These are phyloP conservation scores for Lucilia sericata DNA, from an alignment of 1,140 invertebrate species.

Conservation along the genomic window DNA sequence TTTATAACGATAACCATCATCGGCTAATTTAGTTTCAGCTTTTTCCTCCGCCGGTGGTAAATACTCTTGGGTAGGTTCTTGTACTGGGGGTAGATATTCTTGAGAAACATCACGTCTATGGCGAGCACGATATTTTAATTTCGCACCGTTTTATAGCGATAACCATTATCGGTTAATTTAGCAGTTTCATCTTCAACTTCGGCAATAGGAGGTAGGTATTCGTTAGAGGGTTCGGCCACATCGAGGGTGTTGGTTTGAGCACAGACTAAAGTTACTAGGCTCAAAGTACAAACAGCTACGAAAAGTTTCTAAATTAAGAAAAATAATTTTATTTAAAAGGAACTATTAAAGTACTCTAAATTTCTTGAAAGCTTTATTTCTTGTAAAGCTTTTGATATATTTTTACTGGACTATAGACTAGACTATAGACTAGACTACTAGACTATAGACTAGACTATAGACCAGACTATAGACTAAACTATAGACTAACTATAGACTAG, in stretches of 20 bases:
- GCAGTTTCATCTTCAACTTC: slow-evolving; percentile 57
- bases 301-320: neutral
- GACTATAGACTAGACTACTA: too few species aligned
- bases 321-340: too few species aligned
- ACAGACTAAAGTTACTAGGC: neutral
- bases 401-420: too few species aligned
- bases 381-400: too few species aligned
- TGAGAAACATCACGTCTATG: slow-evolving; percentile 61
- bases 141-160: slow-evolving; percentile 65
- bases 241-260: slow-evolving; percentile 23
- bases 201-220: slow-evolving; percentile 60
- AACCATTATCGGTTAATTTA: slow-evolving; percentile 61
- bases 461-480: too few species aligned
- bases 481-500: too few species aligned
- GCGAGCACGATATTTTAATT: slow-evolving; percentile 61
- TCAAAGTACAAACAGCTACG: neutral
- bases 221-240: slow-evolving; percentile 51
- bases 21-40: slow-evolving; percentile 56
- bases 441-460: too few species aligned
- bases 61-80: slow-evolving; percentile 57
- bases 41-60: slow-evolving; percentile 57
- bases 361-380: too few species aligned
- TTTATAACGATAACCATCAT: slow-evolving; percentile 63
- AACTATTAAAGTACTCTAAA: too few species aligned
- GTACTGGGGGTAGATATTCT: slow-evolving; percentile 49